phyloP scores from a whole-genome alignment of 2,888 invertebrate species.

The Lasiommata megera region DNA sequence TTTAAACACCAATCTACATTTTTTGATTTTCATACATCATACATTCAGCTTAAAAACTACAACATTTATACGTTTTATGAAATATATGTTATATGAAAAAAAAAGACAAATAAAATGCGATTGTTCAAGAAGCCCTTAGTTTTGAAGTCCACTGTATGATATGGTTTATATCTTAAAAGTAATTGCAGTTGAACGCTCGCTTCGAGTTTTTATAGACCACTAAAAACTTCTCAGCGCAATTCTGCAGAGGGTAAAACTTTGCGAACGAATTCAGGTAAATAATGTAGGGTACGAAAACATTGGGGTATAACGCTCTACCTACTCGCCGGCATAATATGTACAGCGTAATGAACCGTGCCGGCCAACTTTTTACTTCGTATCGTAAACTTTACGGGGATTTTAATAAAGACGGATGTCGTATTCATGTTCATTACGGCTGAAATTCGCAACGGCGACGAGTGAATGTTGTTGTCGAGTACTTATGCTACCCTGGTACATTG shows the following conservation, averaged over 20 bases:
- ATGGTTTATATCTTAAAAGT: too few relatives aligned
- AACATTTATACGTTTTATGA: too few relatives aligned
- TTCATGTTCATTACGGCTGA: conserved; percentile 13
- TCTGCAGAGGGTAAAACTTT: conserved; percentile 13
- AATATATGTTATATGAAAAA: too few relatives aligned
- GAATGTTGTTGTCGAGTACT: conserved; percentile 1
- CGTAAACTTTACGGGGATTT: conserved; percentile 24
- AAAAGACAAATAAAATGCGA: too few relatives aligned
- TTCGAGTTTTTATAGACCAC: conserved; percentile 10
- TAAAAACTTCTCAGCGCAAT: conserved; percentile 23
- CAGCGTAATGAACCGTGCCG: conserved; percentile 23
- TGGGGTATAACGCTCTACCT: neutral
- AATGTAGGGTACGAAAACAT: conserved; percentile 7
- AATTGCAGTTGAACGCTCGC: too few relatives aligned
- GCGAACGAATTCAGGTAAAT: conserved; percentile 22
- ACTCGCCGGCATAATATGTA: conserved; percentile 18
- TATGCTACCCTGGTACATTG: conserved; percentile 4
- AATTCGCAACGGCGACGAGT: neutral
- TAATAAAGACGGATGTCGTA: conserved; percentile 11
- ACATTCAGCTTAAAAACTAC: too few relatives aligned
- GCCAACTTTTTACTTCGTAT: conserved; percentile 26
- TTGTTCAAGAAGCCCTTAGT: too few relatives aligned
- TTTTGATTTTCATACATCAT: too few relatives aligned
- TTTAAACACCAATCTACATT: too few relatives aligned
- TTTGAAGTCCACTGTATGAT: too few relatives aligned